Base-by-base conservation (phyloP, 2,888 invertebrate species). In the Piscicola geometra region DNA sequence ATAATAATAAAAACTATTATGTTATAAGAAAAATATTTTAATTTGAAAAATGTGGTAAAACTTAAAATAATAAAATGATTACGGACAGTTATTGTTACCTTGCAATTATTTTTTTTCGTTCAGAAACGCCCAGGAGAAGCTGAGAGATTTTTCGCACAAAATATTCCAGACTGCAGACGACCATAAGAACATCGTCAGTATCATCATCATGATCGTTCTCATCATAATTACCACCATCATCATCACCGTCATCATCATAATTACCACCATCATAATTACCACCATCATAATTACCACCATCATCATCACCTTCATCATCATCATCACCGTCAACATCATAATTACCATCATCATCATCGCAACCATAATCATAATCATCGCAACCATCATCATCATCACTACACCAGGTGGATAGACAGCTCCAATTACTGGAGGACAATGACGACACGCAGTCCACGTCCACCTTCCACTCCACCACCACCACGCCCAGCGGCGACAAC, bases 101-200 rank as follows among this genome's bases (percentile, higher is more conserved):
- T 3, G n/a, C 5, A 5, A 56, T 25, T 18, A 5, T 56, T 56
- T 25, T 56, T 21, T 18, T 25, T 15, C n/a, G 15, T 15, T 18
- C 21, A 73, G 73, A 60, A 56, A 73, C 64, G 41, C 33, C n/a
- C 73, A 73, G 33, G 30, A 52, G 12, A 73, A 32, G 32, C 21
- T 73, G 36, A 28, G 56, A 28, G 73, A 73, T 52, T 56, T 73
- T 28, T 73, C 73, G 0, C n/a, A 35, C n/a, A 0, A 36, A 35
- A 73, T 73, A 18, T 73, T 73, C 73, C 33, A 64, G 36, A 73
- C 32, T 3, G 73, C 73, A 18, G 73, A 73, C 64, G 36, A 32
- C 33, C 73, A 73, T 36, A 73, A 64, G 32, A 33, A 73, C 64
- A 56, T 73, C 32, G 73, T 73, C 3, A 52, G 71, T 41, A n/a